A percentile compares a stretch with the other conserved stretches of the same genome.
Conservation (phyloP, 2,113 vertebrate species). For the Neopipo cinnamomea region DNA sequence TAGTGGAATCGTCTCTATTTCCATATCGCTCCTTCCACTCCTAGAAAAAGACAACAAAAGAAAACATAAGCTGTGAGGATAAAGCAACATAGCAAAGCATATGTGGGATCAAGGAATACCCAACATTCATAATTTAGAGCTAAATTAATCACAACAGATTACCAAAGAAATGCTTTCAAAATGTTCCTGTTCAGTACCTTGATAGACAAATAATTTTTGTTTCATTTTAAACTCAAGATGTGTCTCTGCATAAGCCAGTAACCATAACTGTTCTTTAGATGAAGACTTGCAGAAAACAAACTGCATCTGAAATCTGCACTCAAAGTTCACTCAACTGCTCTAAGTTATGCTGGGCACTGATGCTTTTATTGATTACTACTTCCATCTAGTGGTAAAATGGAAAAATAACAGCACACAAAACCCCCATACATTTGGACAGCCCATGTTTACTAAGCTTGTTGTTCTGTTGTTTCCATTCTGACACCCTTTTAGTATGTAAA, state of each 20-base stretch:
- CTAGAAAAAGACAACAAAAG: conserved; percentile 55
- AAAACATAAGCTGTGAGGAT: neutral
- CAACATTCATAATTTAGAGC: neutral
- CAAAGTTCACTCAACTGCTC: neutral
- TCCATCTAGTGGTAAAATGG: conserved; percentile 31
- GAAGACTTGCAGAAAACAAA: neutral
- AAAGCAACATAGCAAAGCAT: neutral
- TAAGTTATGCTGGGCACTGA: fast-evolving
- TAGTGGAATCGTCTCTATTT: conserved; percentile 80
- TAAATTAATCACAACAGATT: neutral
- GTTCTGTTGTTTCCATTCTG: neutral
- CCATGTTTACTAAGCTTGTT: neutral
- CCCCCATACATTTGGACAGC: neutral
- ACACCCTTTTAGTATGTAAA: neutral
- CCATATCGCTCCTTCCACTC: conserved; percentile 90
- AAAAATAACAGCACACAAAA: neutral
- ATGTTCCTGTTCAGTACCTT: neutral
- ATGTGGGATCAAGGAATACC: neutral
- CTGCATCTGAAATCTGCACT: neutral
- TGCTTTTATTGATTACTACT: neutral
- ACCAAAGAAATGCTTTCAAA: neutral
- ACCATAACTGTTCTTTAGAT: neutral
- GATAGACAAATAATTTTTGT: neutral
- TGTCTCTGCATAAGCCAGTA: neutral
- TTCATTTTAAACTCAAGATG: neutral